phyloP scores from a whole-genome alignment of 2,797 vertebrate species.

The Pipistrellus pipistrellus region DNA sequence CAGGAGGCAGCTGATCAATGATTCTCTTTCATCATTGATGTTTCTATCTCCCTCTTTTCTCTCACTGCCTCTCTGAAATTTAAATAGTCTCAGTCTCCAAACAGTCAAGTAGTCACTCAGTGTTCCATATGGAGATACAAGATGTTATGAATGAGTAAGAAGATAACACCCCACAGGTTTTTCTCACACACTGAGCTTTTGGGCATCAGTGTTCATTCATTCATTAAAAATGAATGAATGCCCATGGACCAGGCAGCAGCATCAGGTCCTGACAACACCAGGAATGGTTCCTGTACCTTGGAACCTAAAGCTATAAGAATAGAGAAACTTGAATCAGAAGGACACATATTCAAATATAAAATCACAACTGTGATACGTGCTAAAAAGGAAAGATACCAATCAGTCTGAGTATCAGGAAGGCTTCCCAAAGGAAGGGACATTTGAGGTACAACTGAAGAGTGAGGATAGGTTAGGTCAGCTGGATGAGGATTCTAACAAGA shows the following conservation, averaged over 20 bases:
- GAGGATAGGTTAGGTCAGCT: not conserved
- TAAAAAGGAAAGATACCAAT: not conserved
- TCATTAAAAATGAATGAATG: not conserved
- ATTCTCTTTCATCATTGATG: too few species aligned
- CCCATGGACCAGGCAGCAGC: too few species aligned
- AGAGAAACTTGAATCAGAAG: not conserved
- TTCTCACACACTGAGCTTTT: not conserved
- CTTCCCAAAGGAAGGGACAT: not conserved
- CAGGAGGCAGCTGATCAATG: too few species aligned
- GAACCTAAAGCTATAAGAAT: not conserved
- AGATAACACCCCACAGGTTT: not conserved
- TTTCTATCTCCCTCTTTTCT: too few species aligned
- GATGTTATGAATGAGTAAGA: not conserved
- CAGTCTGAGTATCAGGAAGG: not conserved
- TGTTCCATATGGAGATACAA: not conserved
- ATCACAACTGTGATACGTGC: not conserved
- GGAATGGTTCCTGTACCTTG: not conserved
- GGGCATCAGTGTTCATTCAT: not conserved
- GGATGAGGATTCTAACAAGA: conserved; percentile 15
- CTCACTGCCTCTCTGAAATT: too few species aligned
- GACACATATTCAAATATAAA: not conserved
- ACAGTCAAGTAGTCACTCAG: not conserved
- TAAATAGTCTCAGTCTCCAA: not conserved
- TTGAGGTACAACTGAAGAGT: not conserved
- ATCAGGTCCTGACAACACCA: not conserved